phyloP scores from a whole-genome alignment of 2,888 invertebrate genomes.

The Zhuqinia jingwanae region DNA sequence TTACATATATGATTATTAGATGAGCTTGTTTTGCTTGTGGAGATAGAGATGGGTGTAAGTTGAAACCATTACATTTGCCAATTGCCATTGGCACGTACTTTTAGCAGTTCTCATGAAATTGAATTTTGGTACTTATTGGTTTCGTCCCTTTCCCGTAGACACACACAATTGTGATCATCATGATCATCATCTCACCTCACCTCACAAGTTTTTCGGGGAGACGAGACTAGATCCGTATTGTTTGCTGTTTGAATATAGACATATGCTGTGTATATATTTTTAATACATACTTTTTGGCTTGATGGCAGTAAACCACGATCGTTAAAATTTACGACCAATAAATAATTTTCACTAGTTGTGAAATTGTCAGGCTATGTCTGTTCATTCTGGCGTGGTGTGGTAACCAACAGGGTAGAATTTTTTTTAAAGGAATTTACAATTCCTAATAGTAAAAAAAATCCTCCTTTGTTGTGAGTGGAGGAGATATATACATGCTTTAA shows the following conservation, averaged over 20 bases:
- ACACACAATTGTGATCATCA: not conserved
- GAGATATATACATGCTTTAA: too few species aligned
- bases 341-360: constrained; percentile 46
- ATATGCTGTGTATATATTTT: too few species aligned
- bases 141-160: too few species aligned
- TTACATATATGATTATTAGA: not conserved
- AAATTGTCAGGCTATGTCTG: constrained; percentile 40
- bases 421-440: constrained; percentile 6
- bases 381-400: constrained; percentile 7
- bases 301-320: constrained; percentile 47
- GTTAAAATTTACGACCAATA: constrained; percentile 60
- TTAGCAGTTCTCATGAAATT: not conserved
- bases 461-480: too few species aligned
- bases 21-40: too few species aligned
- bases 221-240: constrained; percentile 39
- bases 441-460: not conserved
- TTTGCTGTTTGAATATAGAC: constrained; percentile 4
- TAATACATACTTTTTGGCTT: too few species aligned
- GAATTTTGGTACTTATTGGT: not conserved
- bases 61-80: too few species aligned
- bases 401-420: constrained; percentile 29
- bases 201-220: not conserved
- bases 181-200: not conserved
- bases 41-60: too few species aligned
- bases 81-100: constrained; percentile 22